Base-by-base conservation (phyloP, 2,797 vertebrate species). In the Eurystomus glaucurus region DNA sequence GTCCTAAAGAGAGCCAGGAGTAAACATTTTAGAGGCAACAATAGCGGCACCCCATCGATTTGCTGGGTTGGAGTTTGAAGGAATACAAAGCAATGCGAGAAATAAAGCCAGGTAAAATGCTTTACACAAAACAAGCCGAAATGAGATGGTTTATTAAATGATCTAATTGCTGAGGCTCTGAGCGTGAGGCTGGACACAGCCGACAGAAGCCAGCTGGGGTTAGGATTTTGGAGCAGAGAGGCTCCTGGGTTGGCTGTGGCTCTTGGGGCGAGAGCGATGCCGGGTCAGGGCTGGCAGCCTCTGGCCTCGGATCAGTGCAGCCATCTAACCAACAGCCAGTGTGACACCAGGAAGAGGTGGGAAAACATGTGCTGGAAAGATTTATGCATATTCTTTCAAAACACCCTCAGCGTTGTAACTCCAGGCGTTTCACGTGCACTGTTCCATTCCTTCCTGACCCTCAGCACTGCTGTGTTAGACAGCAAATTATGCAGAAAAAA, bases 1-100 rank as follows among this genome's bases (percentile, higher is more conserved):
- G 98, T 99, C 98, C 98, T 97, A 97, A 98, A 99, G 99, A 99
- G 99, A 99, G 96, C 79, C 62, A 85, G 97, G 98, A 99, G 98
- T 98, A 99, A 99, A 99, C 98, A 98, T 98, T 97, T 93, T 98
- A 93, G 97, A 97, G 98, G 98, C 98, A 91, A 98, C 98, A 98
- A 98, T 96, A 98, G 98, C 81, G 39, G 98, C 97, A 98, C 98
- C 95, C 46, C 96, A 96, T 92, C 26, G 85, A 88, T 92, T 57
- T 51, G 92, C 29, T 17, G 91, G 93, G 96, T 97, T 95, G 97
- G 96, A 91, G 95, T 95, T 97, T 98, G 97, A 97, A 97, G 97
- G 96, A 90, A 97, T 97, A 97, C 91, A 97, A 97, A 97, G 92
- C 93, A 89, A 95, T 94, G 93, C 8, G 19, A 97, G 96, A 92